Evolutionary conservation across 2,113 vertebrate genomes (phyloP).

Genomic region (Loxodonta africana): DNA sequence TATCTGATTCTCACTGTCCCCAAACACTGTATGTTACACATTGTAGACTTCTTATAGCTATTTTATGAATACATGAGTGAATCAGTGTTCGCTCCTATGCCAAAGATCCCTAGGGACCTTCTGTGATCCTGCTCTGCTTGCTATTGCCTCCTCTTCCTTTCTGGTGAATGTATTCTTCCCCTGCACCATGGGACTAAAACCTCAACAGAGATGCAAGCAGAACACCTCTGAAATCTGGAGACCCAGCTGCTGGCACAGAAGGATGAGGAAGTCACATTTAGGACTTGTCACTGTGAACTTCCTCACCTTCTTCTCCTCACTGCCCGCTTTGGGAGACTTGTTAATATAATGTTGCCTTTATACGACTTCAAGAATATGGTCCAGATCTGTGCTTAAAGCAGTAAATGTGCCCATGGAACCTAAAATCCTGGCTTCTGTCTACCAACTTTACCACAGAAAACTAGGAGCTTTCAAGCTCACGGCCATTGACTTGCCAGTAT

Average conservation of each 20-base stretch:
- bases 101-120: neutral
- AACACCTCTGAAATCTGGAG: neutral
- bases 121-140: neutral
- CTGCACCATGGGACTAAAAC: neutral
- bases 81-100: neutral
- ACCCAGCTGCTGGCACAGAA: neutral
- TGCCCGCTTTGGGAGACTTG: neutral
- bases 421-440: neutral
- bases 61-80: neutral
- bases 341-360: neutral
- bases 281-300: neutral
- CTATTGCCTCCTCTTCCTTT: neutral
- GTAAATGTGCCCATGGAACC: neutral
- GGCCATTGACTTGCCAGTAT: neutral
- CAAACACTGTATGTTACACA: neutral
- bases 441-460: neutral
- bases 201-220: neutral
- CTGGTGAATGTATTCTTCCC: neutral
- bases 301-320: neutral
- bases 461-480: neutral
- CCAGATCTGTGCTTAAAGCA: neutral
- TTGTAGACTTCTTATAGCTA: neutral
- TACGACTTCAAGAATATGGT: neutral
- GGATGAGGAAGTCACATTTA: neutral
- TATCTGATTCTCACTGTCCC: conserved; percentile 4